A percentile compares a stretch with the other conserved stretches of the same genome.
Conservation (phyloP, 1,140 invertebrate genomes). For the Diuraphis noxia region DNA sequence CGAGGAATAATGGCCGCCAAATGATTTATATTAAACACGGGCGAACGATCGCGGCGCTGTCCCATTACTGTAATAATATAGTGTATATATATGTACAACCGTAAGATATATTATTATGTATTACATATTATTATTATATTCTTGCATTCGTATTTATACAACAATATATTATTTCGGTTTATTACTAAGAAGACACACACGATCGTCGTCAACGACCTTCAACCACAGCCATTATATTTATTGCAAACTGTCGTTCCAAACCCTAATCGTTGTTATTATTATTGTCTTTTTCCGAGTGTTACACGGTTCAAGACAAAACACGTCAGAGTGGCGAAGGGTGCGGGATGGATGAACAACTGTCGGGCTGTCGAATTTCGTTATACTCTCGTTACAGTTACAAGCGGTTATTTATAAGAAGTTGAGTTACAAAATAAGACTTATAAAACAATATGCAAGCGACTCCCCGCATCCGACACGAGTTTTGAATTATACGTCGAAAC, state of each 20-base stretch:
- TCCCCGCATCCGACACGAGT: not conserved
- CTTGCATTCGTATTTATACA: not conserved
- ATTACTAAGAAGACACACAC: not conserved
- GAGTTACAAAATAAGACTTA: not conserved
- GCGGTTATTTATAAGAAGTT: not conserved
- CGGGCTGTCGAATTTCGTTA: not conserved
- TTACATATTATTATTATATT: too few species aligned
- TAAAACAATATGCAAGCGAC: not conserved
- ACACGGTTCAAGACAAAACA: not conserved
- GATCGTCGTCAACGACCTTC: not conserved
- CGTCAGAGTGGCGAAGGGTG: not conserved
- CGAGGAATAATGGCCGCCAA: conserved; percentile 7
- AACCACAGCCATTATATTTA: not conserved
- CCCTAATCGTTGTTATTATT: not conserved
- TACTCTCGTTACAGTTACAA: not conserved
- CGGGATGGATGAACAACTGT: not conserved
- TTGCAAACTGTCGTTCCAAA: not conserved
- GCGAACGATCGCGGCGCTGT: not conserved
- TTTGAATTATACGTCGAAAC: not conserved
- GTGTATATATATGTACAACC: not conserved
- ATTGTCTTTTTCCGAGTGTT: not conserved
- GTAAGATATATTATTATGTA: not conserved
- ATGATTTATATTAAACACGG: conserved; percentile 16
- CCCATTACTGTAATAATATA: not conserved
- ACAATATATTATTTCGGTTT: not conserved